Base-by-base conservation (phyloP, 2,888 invertebrate species). In the Diarsia brunnea region DNA sequence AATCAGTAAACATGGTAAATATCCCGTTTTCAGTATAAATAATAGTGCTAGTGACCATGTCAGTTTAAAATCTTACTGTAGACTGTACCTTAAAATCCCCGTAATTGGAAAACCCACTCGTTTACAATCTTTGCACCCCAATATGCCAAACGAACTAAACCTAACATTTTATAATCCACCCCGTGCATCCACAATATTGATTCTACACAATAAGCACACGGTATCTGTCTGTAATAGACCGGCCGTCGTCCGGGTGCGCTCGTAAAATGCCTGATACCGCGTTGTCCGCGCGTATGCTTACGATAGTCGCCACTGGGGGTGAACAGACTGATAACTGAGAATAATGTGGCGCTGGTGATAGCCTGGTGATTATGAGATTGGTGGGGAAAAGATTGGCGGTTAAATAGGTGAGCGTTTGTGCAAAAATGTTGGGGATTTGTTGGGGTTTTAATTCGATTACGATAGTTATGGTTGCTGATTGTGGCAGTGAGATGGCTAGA, bases 201-300 rank as follows among this genome's bases (percentile, higher is more conserved):
- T 77, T 84, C 19, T 74, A 84, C 78, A 81, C 81, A 84, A 87
- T 86, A 81, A 87, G 87, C 86, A 78, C 75, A 69, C 69, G 78
- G 79, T 87, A 87, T 87, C 87, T 81, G 65, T 55, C 76, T 78
- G 87, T 92, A 93, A 92, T 92, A 92, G 92, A 91, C 90, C 88
- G 86, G 75, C 85, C 82, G 85, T 78, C 82, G 85, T 78, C 78
- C 76, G 84, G 84, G 84, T 78, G 87, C 84, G 90, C 88, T 93
- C 93, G 93, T 93, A 93, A 93, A 93, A 84, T 89, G 92, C 89
- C 91, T 89, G 93, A 93, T 93, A 93, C 90, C 79, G 83, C 79
- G 90, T 89, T 89, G 84, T 89, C 86, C 84, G 90, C 89, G 86
- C 89, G 89, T 89, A 78, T 87, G 89, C 84, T 79, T 87, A 75